Percentiles rank a stretch among this genome's conserved stretches.
These are phyloP conservation scores for Leptopilina boulardi DNA, from an alignment of 1,140 invertebrate genomes.

Conservation along the genomic window DNA sequence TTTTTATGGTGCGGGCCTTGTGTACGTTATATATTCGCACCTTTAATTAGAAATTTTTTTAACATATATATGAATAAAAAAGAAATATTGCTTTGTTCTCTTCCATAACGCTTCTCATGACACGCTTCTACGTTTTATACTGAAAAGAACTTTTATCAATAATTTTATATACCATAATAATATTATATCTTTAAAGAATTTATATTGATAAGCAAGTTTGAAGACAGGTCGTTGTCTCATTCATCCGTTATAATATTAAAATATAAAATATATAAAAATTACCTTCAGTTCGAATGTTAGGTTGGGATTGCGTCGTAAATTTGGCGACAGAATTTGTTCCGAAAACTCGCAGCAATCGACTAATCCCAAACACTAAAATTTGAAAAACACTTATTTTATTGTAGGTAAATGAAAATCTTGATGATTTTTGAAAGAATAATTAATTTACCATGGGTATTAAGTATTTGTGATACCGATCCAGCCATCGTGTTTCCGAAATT, in stretches of 20 bases:
- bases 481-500: not conserved
- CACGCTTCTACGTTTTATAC: not conserved
- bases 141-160: not conserved
- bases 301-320: slow-evolving; percentile 44
- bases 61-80: not conserved
- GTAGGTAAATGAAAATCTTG: not conserved
- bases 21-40: slow-evolving; percentile 20
- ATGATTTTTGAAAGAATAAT: not conserved
- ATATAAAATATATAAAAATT: slow-evolving; percentile 17
- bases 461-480: slow-evolving; percentile 1
- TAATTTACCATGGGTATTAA: slow-evolving; percentile 34
- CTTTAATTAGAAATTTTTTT: not conserved
- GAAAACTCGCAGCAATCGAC: slow-evolving; percentile 22
- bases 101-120: not conserved
- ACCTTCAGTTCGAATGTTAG: slow-evolving; percentile 35
- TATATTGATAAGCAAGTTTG: not conserved
- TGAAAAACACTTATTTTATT: not conserved
- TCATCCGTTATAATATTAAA: not conserved
- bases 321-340: slow-evolving; percentile 12
- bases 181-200: not conserved
- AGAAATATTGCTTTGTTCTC: not conserved
- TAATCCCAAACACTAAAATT: slow-evolving; percentile 19
- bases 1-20: slow-evolving; percentile 19
- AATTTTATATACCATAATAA: too few relatives aligned
- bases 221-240: not conserved